These are phyloP conservation scores for Taenaris catops DNA, from an alignment of 2,888 invertebrate genomes.

Conservation along the genomic window DNA sequence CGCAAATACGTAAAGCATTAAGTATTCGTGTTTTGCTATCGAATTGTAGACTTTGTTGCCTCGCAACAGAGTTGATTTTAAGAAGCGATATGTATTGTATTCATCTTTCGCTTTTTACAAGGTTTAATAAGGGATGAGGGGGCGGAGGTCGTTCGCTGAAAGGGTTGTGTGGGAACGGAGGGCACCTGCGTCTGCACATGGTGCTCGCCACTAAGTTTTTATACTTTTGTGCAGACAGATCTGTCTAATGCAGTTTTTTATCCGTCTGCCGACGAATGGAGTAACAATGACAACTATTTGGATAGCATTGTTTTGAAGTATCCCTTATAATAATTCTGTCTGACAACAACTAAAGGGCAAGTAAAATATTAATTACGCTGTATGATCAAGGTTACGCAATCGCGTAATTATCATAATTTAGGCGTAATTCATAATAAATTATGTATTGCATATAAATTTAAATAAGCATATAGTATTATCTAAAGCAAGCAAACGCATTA, in stretches of 20 bases:
- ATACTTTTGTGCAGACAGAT: constrained; percentile 67
- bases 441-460: too few relatives aligned
- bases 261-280: constrained; percentile 35
- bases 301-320: constrained; percentile 4
- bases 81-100: constrained; percentile 26
- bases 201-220: constrained; percentile 67
- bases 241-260: constrained; percentile 74
- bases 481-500: too few relatives aligned
- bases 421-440: background rate
- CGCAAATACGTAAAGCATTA: constrained; percentile 32
- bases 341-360: too few relatives aligned
- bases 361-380: background rate
- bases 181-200: constrained; percentile 80
- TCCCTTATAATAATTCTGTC: too few relatives aligned
- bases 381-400: too few relatives aligned
- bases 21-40: constrained; percentile 10
- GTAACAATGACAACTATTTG: constrained; percentile 20
- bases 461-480: too few relatives aligned
- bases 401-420: background rate
- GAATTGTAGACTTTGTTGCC: constrained; percentile 21
- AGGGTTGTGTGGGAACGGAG: constrained; percentile 80
- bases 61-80: constrained; percentile 28
- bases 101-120: constrained; percentile 44
- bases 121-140: constrained; percentile 42
- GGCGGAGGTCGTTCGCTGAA: constrained; percentile 61